Conservation (phyloP, 2,888 invertebrate species). For the Junonia oenone region DNA sequence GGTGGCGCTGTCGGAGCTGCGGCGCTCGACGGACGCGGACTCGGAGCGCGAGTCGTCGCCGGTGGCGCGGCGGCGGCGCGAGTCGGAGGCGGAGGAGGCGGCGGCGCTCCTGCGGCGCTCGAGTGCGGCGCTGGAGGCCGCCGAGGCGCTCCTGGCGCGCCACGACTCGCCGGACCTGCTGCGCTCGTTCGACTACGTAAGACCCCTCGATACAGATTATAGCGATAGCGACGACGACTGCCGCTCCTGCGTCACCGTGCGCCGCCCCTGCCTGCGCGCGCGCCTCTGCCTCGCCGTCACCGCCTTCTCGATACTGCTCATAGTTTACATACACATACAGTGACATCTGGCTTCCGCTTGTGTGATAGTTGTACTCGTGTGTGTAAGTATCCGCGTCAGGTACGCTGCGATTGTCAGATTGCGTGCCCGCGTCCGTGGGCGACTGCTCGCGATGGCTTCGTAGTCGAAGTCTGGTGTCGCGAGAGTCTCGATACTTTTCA, state of each 20-base stretch:
- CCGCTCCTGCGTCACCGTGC: slow-evolving; percentile 41
- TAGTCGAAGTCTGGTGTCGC: not conserved
- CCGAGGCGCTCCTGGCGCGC: slow-evolving; percentile 78
- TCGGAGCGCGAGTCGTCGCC: slow-evolving; percentile 62
- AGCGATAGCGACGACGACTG: slow-evolving; percentile 51
- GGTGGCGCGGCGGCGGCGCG: slow-evolving; percentile 45
- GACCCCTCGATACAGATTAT: slow-evolving; percentile 68
- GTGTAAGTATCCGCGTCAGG: slow-evolving; percentile 61
- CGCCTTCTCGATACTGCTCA: slow-evolving; percentile 69
- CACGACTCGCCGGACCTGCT: slow-evolving; percentile 71
- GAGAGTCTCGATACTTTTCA: not conserved
- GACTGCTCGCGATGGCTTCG: not conserved
- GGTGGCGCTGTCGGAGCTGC: slow-evolving; percentile 60
- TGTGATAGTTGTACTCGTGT: slow-evolving; percentile 63
- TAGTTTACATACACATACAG: slow-evolving; percentile 73
- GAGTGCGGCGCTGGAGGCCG: slow-evolving; percentile 79
- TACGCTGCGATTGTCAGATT: slow-evolving; percentile 65
- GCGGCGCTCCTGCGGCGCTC: slow-evolving; percentile 82
- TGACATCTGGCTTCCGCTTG: slow-evolving; percentile 54
- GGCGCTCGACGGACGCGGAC: slow-evolving; percentile 60
- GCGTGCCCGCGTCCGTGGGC: slow-evolving; percentile 14
- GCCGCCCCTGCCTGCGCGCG: slow-evolving; percentile 58
- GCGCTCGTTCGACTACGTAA: slow-evolving; percentile 74
- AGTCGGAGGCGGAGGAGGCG: slow-evolving; percentile 73
- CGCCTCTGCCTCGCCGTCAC: slow-evolving; percentile 69